These are phyloP conservation scores for Brachionus plicatilis DNA, from an alignment of 1,140 invertebrate genomes.

Conservation along the genomic window DNA sequence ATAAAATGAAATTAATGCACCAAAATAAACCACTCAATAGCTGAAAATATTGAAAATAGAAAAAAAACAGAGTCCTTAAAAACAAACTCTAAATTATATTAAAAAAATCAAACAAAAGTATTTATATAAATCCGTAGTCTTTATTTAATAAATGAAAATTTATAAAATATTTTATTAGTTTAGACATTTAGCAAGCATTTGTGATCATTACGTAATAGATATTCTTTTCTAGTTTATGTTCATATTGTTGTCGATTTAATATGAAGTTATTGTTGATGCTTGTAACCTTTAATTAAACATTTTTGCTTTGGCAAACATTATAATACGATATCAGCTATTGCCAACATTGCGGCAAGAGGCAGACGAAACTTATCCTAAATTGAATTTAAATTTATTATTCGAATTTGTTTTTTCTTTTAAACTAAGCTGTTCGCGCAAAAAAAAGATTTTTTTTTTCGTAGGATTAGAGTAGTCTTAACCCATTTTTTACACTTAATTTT, in stretches of 20 bases:
- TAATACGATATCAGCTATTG: not conserved
- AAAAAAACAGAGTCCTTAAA: not conserved
- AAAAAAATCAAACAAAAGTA: not conserved
- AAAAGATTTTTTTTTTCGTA: too few relatives aligned
- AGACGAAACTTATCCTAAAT: not conserved
- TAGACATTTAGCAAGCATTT: constrained; percentile 11
- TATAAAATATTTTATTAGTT: constrained; percentile 17
- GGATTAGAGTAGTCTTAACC: too few relatives aligned
- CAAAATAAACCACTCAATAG: not conserved
- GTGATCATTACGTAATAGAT: not conserved
- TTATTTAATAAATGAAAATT: not conserved
- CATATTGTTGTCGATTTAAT: not conserved
- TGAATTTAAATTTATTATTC: not conserved
- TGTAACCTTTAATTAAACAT: constrained; percentile 18
- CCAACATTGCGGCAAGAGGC: not conserved
- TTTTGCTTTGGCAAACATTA: not conserved
- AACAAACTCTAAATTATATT: not conserved
- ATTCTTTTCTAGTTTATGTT: not conserved
- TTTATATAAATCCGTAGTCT: not conserved
- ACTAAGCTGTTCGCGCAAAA: too few relatives aligned
- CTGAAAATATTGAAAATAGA: not conserved
- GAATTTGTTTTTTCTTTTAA: not conserved
- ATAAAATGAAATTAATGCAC: too few relatives aligned
- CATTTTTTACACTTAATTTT: too few relatives aligned
- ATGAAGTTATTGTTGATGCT: not conserved